Percentiles rank a stretch among this genome's conserved stretches.
phyloP scores from a whole-genome alignment of 1,140 invertebrate species.

The Neodiprion lecontei region DNA sequence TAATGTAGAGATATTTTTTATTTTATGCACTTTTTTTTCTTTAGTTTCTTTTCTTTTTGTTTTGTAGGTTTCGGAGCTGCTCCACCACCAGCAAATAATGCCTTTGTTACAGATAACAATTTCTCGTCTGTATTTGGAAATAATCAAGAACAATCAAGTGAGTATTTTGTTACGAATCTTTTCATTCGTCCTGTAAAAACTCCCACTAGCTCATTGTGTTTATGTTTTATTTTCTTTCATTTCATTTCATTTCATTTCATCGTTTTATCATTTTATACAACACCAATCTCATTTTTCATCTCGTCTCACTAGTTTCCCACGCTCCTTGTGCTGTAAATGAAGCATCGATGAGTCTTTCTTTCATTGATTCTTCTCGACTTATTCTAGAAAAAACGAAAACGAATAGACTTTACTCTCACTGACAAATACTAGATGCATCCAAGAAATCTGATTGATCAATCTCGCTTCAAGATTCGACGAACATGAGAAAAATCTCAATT shows the following conservation, averaged over 20 bases:
- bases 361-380: not conserved
- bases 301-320: not conserved
- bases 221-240: not conserved
- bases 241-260: slow-evolving; percentile 2
- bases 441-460: too few relatives aligned
- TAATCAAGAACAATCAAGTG: slow-evolving; percentile 73
- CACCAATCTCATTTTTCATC: slow-evolving; percentile 7
- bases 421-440: too few relatives aligned
- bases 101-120: slow-evolving; percentile 85
- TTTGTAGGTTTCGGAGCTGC: slow-evolving; percentile 66
- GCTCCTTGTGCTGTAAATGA: too few relatives aligned
- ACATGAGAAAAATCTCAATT: too few relatives aligned
- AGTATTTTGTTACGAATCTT: slow-evolving; percentile 43
- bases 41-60: slow-evolving; percentile 42
- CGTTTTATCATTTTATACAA: not conserved
- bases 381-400: not conserved
- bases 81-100: slow-evolving; percentile 68
- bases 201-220: slow-evolving; percentile 5
- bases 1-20: slow-evolving; percentile 22
- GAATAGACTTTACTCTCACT: too few relatives aligned
- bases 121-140: slow-evolving; percentile 86
- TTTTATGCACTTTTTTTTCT: slow-evolving; percentile 26
- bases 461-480: too few relatives aligned
- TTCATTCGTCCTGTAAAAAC: not conserved
- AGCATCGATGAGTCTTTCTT: slow-evolving; percentile 10